phyloP scores from a whole-genome alignment of 2,113 vertebrate species.

The Hystrix brachyura region DNA sequence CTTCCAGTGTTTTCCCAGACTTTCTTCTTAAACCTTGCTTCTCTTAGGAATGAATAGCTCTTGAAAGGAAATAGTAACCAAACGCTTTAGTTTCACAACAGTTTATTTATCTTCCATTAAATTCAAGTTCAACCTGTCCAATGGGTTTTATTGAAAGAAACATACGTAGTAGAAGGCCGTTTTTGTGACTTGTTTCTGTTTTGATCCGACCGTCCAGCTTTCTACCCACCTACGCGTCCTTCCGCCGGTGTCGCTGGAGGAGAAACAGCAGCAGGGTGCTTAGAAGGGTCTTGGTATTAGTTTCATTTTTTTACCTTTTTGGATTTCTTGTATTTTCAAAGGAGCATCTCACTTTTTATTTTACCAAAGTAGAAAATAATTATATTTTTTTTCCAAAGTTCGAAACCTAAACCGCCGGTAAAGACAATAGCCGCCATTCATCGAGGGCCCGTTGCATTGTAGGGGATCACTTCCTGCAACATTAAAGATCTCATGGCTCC shows the following conservation, averaged over 20 bases:
- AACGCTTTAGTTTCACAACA: neutral
- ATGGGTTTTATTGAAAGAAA: neutral
- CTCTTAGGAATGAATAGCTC: neutral
- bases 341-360: neutral
- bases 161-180: neutral
- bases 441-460: neutral
- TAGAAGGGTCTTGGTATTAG: neutral
- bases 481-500: rapidly evolving
- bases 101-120: conserved; percentile 28
- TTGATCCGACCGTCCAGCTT: neutral
- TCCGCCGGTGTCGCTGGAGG: rapidly evolving
- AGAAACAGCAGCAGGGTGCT: neutral
- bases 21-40: conserved; percentile 21
- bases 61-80: neutral
- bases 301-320: neutral
- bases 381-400: neutral
- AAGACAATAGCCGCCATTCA: neutral
- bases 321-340: neutral
- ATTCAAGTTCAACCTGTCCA: neutral
- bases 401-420: neutral
- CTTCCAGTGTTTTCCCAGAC: neutral
- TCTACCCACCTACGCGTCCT: rapidly evolving
- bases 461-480: neutral
- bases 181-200: neutral
- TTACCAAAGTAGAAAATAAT: neutral